phyloP scores from a whole-genome alignment of 2,888 invertebrate species.

The Pseudoips prasinana region DNA sequence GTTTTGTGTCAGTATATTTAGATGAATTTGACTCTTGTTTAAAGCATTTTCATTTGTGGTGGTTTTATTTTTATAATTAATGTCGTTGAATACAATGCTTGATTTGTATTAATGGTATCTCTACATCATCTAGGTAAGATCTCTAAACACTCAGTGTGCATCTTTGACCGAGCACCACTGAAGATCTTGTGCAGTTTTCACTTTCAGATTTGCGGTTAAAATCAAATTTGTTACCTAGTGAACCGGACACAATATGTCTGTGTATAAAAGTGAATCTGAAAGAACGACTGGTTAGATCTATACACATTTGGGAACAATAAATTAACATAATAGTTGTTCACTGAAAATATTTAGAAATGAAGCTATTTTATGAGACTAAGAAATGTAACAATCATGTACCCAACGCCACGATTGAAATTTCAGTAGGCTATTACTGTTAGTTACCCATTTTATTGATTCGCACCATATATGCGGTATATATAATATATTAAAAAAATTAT shows the following conservation, averaged over 20 bases:
- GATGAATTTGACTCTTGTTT: slow-evolving; percentile 46
- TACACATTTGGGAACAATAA: too few species aligned
- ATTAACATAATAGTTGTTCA: neutral
- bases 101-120: slow-evolving; percentile 27
- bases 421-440: slow-evolving; percentile 8
- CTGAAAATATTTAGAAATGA: slow-evolving; percentile 7
- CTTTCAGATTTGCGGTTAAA: slow-evolving; percentile 1
- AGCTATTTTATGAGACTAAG: slow-evolving; percentile 15
- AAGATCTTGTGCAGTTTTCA: slow-evolving; percentile 1
- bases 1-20: slow-evolving; percentile 57
- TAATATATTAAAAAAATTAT: too few species aligned
- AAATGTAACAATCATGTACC: slow-evolving; percentile 1
- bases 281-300: too few species aligned
- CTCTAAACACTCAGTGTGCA: slow-evolving; percentile 15
- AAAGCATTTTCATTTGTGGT: slow-evolving; percentile 44
- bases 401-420: slow-evolving; percentile 8
- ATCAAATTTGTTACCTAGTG: neutral
- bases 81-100: slow-evolving; percentile 22
- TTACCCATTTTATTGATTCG: too few species aligned
- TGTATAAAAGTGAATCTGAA: too few species aligned
- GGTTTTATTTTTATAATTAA: slow-evolving; percentile 30
- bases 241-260: neutral
- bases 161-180: neutral
- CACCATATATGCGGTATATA: too few species aligned
- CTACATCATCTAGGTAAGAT: slow-evolving; percentile 27